phyloP scores from a whole-genome alignment of 2,113 vertebrate species.

The Eurypyga helias region DNA sequence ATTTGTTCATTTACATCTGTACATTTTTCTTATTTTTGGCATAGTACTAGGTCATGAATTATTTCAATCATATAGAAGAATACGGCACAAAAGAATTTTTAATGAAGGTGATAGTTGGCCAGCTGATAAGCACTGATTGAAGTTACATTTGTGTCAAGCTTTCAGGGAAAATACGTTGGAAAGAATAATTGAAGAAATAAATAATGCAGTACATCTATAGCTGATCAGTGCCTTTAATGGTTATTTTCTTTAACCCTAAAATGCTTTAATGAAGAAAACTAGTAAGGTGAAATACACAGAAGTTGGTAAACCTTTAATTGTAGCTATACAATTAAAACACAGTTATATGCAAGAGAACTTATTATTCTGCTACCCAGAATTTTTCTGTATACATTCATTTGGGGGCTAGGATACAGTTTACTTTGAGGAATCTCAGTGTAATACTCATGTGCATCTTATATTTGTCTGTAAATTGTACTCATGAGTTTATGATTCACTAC shows the following conservation, averaged over 20 bases:
- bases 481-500: neutral
- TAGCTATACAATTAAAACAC: neutral
- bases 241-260: neutral
- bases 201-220: neutral
- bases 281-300: neutral
- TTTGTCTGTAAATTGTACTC: neutral
- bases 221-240: neutral
- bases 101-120: neutral
- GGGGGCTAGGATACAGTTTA: neutral
- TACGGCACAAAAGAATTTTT: neutral
- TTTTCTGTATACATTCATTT: neutral
- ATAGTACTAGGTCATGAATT: neutral
- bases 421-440: fast-evolving
- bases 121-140: neutral
- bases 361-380: neutral
- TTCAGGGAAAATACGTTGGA: neutral
- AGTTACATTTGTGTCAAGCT: neutral
- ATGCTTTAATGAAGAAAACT: neutral
- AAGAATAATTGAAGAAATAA: neutral
- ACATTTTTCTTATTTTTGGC: neutral
- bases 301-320: neutral
- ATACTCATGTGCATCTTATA: neutral
- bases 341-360: neutral
- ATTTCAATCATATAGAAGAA: neutral
- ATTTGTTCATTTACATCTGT: neutral